Evolutionary conservation across 1,140 invertebrate genomes (phyloP).

Genomic region (Drosophila murphyi): DNA sequence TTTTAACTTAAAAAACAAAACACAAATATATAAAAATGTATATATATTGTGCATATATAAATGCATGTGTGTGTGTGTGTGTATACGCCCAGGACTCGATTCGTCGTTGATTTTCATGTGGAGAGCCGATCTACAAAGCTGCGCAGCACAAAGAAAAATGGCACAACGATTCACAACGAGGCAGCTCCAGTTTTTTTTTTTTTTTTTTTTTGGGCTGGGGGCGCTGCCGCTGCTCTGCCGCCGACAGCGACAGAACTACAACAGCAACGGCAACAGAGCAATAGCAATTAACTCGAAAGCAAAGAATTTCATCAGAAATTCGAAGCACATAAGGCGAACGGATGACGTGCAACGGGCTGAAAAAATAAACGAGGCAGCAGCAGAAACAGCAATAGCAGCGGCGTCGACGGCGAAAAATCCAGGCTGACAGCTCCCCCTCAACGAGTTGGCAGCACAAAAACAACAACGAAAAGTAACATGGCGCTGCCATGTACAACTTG

Average conservation of each 20-base stretch:
- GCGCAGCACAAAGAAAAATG: constrained; percentile 74
- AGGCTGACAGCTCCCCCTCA: constrained; percentile 77
- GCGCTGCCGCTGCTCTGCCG: constrained; percentile 30
- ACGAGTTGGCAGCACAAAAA: constrained; percentile 48
- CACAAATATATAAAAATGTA: constrained; percentile 9
- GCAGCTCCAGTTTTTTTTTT: constrained; percentile 16
- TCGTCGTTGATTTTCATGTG: constrained; percentile 34
- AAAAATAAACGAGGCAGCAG: constrained; percentile 50
- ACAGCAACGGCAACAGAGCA: constrained; percentile 46
- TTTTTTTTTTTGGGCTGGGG: constrained; percentile 24
- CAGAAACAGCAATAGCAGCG: constrained; percentile 9
- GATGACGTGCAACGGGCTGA: constrained; percentile 72
- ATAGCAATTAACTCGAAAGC: constrained; percentile 82
- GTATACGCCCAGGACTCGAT: constrained; percentile 49
- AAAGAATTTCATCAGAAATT: constrained; percentile 83
- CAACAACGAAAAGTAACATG: constrained; percentile 75
- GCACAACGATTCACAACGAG: constrained; percentile 58
- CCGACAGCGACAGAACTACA: neutral
- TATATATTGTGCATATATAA: constrained; percentile 10
- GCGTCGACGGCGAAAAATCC: constrained; percentile 70
- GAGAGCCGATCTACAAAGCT: constrained; percentile 62
- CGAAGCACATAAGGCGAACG: constrained; percentile 73
- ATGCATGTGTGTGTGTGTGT: constrained; percentile 21
- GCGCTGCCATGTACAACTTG: constrained; percentile 36
- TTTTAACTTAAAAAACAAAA: constrained; percentile 20